Conservation (phyloP, 2,797 vertebrate genomes). For the Astyanax mexicanus region DNA sequence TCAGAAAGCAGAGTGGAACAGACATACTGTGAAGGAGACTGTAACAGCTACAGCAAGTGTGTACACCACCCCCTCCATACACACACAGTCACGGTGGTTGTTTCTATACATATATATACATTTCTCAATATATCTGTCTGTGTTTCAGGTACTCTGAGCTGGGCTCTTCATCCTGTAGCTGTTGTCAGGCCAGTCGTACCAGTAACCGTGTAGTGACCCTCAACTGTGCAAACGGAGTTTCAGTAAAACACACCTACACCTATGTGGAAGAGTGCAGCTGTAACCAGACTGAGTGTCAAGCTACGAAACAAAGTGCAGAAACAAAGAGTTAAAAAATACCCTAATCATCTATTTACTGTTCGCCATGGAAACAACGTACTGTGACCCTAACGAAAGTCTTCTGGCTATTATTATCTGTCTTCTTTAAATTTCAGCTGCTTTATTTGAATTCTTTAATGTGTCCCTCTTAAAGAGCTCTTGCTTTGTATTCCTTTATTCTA, state of each 20-base stretch:
- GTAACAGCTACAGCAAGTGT: no score
- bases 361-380: not conserved
- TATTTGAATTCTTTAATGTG: not conserved
- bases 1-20: not conserved
- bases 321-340: constrained; percentile 49
- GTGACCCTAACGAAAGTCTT: not conserved
- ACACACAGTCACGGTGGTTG: no score
- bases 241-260: constrained; percentile 68
- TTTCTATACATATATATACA: not conserved
- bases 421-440: constrained; percentile 1
- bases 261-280: constrained; percentile 78
- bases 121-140: constrained; percentile 16
- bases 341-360: not conserved
- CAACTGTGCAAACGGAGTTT: constrained; percentile 75
- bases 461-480: not conserved
- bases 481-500: constrained; percentile 4
- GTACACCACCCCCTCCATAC: no score
- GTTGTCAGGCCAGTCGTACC: constrained; percentile 82
- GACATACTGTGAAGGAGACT: not conserved
- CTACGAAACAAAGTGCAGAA: not conserved
- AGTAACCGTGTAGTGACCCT: constrained; percentile 72
- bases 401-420: not conserved
- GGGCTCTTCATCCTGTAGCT: constrained; percentile 80
- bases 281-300: constrained; percentile 62
- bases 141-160: constrained; percentile 76